A percentile compares a stretch with the other conserved stretches of the same genome.
Conservation (phyloP, 1,140 invertebrate species). For the Eumaeus atala region DNA sequence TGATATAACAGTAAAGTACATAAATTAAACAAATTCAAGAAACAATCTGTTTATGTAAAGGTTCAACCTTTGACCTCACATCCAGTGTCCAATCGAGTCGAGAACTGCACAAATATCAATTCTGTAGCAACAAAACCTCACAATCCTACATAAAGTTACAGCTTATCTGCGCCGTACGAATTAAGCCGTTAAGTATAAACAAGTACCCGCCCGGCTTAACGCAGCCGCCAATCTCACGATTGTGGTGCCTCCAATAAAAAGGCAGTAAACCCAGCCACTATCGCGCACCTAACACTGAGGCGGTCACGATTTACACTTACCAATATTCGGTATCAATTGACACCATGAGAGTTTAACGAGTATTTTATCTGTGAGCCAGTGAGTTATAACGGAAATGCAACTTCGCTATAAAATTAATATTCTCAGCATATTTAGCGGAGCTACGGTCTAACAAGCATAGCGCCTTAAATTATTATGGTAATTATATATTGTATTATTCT, state of each 20-base stretch:
- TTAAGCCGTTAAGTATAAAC: conserved; percentile 7
- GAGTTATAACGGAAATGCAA: too few relatives aligned
- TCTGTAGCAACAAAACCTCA: background rate
- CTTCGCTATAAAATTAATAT: too few relatives aligned
- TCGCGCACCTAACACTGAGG: background rate
- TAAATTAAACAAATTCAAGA: too few relatives aligned
- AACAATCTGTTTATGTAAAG: background rate
- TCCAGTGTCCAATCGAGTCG: background rate
- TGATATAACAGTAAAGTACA: too few relatives aligned
- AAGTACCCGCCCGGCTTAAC: background rate
- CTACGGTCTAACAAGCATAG: too few relatives aligned
- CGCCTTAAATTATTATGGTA: too few relatives aligned
- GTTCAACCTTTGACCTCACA: background rate
- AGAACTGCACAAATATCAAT: background rate
- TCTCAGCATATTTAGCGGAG: too few relatives aligned
- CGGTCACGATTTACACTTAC: background rate
- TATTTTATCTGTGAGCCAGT: background rate
- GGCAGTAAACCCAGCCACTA: background rate
- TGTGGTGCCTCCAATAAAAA: conserved; percentile 4
- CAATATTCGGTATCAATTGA: background rate
- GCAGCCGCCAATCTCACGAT: background rate
- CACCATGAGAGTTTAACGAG: background rate
- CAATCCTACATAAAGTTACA: background rate
- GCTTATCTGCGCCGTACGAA: conserved; percentile 6
- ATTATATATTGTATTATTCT: too few relatives aligned